phyloP scores from a whole-genome alignment of 2,113 vertebrate genomes.

The Cyphomyrus discorhynchus region DNA sequence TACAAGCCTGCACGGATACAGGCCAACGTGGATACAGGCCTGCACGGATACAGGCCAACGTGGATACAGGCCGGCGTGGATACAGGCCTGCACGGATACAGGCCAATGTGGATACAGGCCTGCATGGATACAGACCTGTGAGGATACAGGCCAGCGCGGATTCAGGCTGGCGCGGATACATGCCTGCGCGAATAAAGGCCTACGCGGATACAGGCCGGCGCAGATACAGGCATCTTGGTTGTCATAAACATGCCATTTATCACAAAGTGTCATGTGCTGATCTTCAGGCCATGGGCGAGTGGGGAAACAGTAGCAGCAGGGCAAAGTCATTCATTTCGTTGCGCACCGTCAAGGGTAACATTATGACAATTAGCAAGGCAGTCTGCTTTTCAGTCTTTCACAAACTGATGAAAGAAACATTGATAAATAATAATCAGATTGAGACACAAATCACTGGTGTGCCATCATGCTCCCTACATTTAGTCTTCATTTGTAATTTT shows the following conservation, averaged over 20 bases:
- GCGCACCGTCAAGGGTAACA: neutral
- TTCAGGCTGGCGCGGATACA: no score
- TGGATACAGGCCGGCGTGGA: rapidly evolving
- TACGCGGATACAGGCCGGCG: no score
- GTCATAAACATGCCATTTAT: neutral
- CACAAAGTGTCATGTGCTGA: neutral
- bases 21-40: neutral
- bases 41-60: neutral
- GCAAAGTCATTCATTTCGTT: neutral
- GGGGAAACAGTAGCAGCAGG: neutral
- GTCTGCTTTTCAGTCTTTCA: neutral
- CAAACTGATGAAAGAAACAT: constrained; percentile 3
- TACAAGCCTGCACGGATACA: neutral
- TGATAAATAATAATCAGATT: constrained; percentile 16
- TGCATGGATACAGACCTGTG: neutral
- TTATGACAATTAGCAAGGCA: constrained; percentile 8
- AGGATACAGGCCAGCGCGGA: neutral
- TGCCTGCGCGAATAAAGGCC: neutral
- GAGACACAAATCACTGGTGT: constrained; percentile 9
- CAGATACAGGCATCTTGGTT: neutral
- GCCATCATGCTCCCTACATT: constrained; percentile 1
- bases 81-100: neutral
- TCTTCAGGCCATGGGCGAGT: neutral
- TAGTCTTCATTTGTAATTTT: constrained; percentile 18
- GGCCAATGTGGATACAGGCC: neutral